These are phyloP conservation scores for Altica lythri DNA, from an alignment of 2,888 invertebrate genomes.

Conservation along the genomic window DNA sequence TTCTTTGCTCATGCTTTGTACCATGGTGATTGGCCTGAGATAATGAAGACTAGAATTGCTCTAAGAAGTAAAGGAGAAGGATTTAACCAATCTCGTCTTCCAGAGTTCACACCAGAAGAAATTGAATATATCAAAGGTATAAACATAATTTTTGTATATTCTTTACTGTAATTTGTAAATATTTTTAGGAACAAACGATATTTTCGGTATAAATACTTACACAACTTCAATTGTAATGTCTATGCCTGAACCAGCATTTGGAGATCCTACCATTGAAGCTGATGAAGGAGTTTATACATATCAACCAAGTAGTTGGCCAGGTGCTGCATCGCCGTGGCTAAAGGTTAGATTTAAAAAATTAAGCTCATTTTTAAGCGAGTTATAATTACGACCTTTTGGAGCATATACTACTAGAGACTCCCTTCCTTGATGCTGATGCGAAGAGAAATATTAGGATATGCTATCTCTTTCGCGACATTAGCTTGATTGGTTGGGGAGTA, in stretches of 20 bases:
- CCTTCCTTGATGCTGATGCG: too few relatives aligned
- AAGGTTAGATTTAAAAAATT: too few relatives aligned
- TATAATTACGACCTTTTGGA: too few relatives aligned
- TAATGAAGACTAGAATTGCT: conserved; percentile 65
- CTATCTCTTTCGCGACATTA: too few relatives aligned
- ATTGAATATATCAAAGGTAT: conserved; percentile 62
- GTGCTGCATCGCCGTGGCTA: conserved; percentile 7
- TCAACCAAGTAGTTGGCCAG: conserved; percentile 7
- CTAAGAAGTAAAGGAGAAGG: conserved; percentile 65
- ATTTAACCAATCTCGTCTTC: conserved; percentile 66
- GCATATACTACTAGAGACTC: too few relatives aligned
- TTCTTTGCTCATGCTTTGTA: conserved; percentile 63
- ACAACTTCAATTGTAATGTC: conserved; percentile 50
- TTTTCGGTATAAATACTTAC: conserved; percentile 76
- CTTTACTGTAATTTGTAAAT: too few relatives aligned
- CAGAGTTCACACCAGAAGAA: conserved; percentile 65
- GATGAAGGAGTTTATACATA: conserved; percentile 15
- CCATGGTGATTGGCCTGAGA: conserved; percentile 67
- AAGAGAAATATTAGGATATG: too few relatives aligned
- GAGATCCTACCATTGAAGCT: conserved; percentile 4
- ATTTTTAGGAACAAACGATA: conserved; percentile 64
- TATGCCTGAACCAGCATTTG: conserved; percentile 12
- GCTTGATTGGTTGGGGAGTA: too few relatives aligned
- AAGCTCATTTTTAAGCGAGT: background rate
- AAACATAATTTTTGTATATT: too few relatives aligned